Base-by-base conservation (phyloP, 2,797 vertebrate species). In the Pseudocheirus occidentalis region DNA sequence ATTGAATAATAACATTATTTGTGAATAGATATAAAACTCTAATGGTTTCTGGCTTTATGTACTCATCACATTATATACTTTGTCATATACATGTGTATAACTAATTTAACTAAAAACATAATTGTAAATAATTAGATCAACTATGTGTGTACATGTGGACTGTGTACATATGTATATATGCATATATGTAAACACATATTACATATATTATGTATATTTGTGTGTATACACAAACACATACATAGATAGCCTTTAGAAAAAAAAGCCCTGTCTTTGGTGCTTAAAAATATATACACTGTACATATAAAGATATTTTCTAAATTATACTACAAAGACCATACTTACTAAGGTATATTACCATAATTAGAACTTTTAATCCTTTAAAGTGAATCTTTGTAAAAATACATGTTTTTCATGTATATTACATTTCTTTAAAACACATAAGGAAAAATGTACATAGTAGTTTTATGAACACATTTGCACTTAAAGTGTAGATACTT, bases 1-100 rank as follows among this genome's bases (percentile, higher is more conserved):
- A 96, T 52, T 31, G 97, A 97, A 98, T 12, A 92, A 50, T 96
- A 97, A 97, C 55, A 28, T 93, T 66, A 94, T 10, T 55, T 54
- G 52, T 89, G 34, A 94, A 94, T 66, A 93, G 29, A 96, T 29
- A 66, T 3, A 93, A 81, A 81, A 93, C 91, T 93, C 66, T 66
- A 92, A 59, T 52, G 0, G n/a, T 81, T 90, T 29, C 34, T 50
- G 81, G 53, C 18, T 93, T 93, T 89, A 81, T 95, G n/a, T 34
- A 93, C 59, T 93, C 62, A 92, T 11, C 46, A 93, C 11, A 94
- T 73, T 93, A 90, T 4, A 66, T 40, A 40, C 21, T 2, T 27
- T 73, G 28, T 73, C 18, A 73, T 40, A 29, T 21, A 40, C 40
- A 1, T 46, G n/a, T 27, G 9, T 46, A 87, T 90, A 55, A 46